These are phyloP conservation scores for Phaethornis superciliosus DNA, from an alignment of 2,113 vertebrate genomes.

Conservation along the genomic window DNA sequence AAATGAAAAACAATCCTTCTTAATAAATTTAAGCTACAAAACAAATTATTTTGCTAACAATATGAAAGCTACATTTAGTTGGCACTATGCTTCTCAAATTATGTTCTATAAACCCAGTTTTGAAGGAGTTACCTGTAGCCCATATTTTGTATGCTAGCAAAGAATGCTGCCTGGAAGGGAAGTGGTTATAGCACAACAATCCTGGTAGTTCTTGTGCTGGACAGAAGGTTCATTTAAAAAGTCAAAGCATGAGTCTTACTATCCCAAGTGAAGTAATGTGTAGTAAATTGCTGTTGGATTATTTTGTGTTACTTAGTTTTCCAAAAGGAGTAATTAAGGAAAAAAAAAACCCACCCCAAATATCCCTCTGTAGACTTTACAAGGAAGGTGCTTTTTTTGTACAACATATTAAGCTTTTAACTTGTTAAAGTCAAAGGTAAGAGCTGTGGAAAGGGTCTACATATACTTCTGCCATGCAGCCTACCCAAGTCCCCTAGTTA, in stretches of 20 bases:
- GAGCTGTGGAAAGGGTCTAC: not conserved
- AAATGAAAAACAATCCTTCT: not conserved
- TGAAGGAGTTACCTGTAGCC: not conserved
- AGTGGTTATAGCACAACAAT: not conserved
- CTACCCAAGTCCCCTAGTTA: fast-evolving
- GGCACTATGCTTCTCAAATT: not conserved
- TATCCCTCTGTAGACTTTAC: not conserved
- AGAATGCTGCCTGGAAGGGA: not conserved
- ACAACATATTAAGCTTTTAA: not conserved
- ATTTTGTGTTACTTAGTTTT: not conserved
- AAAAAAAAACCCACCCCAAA: too few species aligned
- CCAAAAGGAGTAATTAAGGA: not conserved
- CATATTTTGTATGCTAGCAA: not conserved
- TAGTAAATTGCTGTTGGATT: not conserved
- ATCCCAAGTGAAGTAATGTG: not conserved
- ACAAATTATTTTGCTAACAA: not conserved
- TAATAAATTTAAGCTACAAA: not conserved
- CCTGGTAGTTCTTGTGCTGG: not conserved
- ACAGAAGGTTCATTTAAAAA: not conserved
- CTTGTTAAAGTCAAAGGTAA: not conserved
- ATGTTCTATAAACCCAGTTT: not conserved
- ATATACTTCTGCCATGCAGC: not conserved
- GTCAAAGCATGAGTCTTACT: not conserved
- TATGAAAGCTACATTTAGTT: not conserved
- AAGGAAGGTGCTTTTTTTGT: not conserved